A percentile compares a stretch with the other conserved stretches of the same genome.
These are phyloP conservation scores for Lota lota DNA, from an alignment of 2,113 vertebrate genomes.

Conservation along the genomic window DNA sequence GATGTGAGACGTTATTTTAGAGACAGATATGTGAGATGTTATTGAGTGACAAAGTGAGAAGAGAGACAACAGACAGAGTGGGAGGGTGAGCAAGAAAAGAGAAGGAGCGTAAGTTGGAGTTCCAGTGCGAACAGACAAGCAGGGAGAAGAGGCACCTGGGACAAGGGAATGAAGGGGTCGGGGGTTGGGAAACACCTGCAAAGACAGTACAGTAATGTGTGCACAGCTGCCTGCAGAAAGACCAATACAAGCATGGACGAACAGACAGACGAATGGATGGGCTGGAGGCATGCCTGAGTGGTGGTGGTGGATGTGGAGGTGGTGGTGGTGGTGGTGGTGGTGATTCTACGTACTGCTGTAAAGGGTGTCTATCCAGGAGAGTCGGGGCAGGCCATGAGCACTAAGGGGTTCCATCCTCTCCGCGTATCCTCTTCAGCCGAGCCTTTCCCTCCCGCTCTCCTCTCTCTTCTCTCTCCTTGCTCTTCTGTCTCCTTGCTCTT, in stretches of 20 bases:
- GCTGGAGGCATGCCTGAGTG: not conserved
- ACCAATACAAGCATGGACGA: not conserved
- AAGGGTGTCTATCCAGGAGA: slow-evolving; percentile 98
- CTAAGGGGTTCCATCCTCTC: slow-evolving; percentile 91
- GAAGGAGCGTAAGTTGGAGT: not conserved
- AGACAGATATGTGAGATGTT: not conserved
- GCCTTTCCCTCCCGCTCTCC: slow-evolving; percentile 19
- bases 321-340: not conserved
- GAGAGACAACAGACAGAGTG: not conserved
- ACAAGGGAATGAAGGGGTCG: not conserved
- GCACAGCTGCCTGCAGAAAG: not conserved
- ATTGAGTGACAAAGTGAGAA: slow-evolving; percentile 9
- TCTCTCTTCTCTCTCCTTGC: slow-evolving; percentile 36
- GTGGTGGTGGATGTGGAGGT: not conserved
- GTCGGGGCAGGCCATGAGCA: slow-evolving; percentile 88
- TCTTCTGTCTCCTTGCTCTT: slow-evolving; percentile 13
- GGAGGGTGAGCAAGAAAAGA: not conserved
- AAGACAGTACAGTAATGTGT: slow-evolving; percentile 7
- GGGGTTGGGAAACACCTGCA: not conserved
- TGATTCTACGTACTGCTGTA: slow-evolving; percentile 90
- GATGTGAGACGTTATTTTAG: not conserved
- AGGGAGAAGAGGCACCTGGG: not conserved
- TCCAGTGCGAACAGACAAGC: not conserved
- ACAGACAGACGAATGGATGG: slow-evolving; percentile 1
- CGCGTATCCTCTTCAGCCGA: slow-evolving; percentile 21